phyloP scores from a whole-genome alignment of 2,113 vertebrate genomes.

The Sorex araneus region DNA sequence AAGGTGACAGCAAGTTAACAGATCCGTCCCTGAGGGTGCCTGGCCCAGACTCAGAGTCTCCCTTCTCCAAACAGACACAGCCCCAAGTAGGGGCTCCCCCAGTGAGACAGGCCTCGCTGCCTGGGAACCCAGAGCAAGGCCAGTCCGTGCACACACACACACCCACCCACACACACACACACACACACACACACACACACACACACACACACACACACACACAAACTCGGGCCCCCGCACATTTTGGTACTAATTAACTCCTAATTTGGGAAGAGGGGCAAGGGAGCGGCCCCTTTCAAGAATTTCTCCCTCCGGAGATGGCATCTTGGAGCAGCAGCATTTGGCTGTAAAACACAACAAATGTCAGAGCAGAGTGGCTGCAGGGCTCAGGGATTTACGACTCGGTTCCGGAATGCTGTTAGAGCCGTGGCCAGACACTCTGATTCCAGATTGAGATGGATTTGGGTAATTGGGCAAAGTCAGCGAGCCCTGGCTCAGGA shows the following conservation, averaged over 20 bases:
- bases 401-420: slow-evolving; percentile 73
- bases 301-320: slow-evolving; percentile 82
- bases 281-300: slow-evolving; percentile 72
- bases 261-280: slow-evolving; percentile 66
- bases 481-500: slow-evolving; percentile 1
- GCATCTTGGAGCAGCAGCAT: slow-evolving; percentile 78
- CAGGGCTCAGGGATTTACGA: slow-evolving; percentile 72
- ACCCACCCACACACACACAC: too few species aligned
- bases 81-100: slow-evolving; percentile 1
- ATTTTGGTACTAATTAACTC: slow-evolving; percentile 80
- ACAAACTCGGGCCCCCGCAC: not conserved
- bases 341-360: slow-evolving; percentile 83
- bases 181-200: not conserved
- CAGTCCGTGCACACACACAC: not conserved
- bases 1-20: slow-evolving; percentile 83
- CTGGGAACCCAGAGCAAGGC: slow-evolving; percentile 24
- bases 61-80: slow-evolving; percentile 84
- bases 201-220: not conserved
- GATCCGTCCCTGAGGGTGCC: slow-evolving; percentile 82
- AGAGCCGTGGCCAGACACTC: slow-evolving; percentile 57
- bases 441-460: slow-evolving; percentile 56
- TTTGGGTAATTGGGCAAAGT: slow-evolving; percentile 65
- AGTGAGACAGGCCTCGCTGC: slow-evolving; percentile 26
- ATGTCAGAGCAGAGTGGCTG: slow-evolving; percentile 74
- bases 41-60: slow-evolving; percentile 82